phyloP scores from a whole-genome alignment of 2,113 vertebrate species.

The Amia ocellicauda region DNA sequence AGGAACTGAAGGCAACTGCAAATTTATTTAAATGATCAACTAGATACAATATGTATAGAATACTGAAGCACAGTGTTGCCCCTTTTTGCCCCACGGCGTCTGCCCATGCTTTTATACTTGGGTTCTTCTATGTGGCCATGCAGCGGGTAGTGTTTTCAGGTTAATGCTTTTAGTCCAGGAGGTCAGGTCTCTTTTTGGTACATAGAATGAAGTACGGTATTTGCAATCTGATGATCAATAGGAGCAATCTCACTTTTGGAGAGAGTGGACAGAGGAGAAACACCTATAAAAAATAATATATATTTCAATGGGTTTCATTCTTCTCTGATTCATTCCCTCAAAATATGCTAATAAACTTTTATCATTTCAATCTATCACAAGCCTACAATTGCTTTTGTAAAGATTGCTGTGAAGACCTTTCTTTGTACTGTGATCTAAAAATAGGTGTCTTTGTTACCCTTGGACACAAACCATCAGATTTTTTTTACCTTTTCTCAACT shows the following conservation, averaged over 20 bases:
- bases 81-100: conserved; percentile 21
- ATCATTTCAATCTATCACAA: too few species aligned
- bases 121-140: conserved; percentile 53
- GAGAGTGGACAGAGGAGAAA: conserved; percentile 27
- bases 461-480: background rate
- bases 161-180: conserved; percentile 28
- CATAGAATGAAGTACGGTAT: conserved; percentile 28
- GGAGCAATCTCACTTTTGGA: conserved; percentile 27
- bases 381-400: too few species aligned
- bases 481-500: too few species aligned
- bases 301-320: conserved; percentile 30
- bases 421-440: background rate
- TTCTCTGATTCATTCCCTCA: too few species aligned
- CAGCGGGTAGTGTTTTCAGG: conserved; percentile 35
- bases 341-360: too few species aligned
- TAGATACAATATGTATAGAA: conserved; percentile 57
- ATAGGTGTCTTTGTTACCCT: conserved; percentile 4
- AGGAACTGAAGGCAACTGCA: conserved; percentile 49
- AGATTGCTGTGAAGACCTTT: conserved; percentile 25
- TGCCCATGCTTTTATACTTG: conserved; percentile 49
- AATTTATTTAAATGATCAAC: conserved; percentile 62
- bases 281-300: conserved; percentile 38
- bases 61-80: conserved; percentile 38
- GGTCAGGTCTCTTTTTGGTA: conserved; percentile 27
- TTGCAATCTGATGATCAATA: conserved; percentile 32